Percentiles rank a stretch among this genome's conserved stretches.
Evolutionary conservation across 2,113 vertebrate species (phyloP).

Genomic region (Oryzias melastigma): DNA sequence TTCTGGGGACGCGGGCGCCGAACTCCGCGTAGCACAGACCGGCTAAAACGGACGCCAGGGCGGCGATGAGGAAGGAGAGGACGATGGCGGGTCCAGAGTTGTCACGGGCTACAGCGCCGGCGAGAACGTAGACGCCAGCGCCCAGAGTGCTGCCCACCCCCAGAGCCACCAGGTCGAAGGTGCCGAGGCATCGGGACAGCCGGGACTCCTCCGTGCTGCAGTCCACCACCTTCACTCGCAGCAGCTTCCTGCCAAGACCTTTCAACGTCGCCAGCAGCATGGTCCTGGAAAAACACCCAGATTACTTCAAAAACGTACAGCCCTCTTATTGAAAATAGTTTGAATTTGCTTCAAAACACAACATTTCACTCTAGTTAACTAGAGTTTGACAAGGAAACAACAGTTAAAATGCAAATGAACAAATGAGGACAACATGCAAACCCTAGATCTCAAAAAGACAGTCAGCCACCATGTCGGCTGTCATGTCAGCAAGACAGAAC

Average conservation of each 20-base stretch:
- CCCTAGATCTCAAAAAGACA: neutral
- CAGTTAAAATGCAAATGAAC: too few species aligned
- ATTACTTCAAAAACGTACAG: too few species aligned
- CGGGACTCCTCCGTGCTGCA: constrained; percentile 81
- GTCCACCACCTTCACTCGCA: constrained; percentile 91
- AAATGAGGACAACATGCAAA: too few species aligned
- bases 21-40: constrained; percentile 96
- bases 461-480: neutral
- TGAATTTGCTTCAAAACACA: constrained; percentile 17
- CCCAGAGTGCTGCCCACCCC: constrained; percentile 95
- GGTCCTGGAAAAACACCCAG: too few species aligned
- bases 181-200: constrained; percentile 89
- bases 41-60: constrained; percentile 89
- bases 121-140: constrained; percentile 92
- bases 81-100: constrained; percentile 89
- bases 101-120: constrained; percentile 88
- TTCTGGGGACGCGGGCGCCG: constrained; percentile 91
- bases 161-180: constrained; percentile 91
- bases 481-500: neutral
- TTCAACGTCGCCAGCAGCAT: constrained; percentile 80
- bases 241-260: constrained; percentile 82
- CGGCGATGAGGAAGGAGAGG: constrained; percentile 91
- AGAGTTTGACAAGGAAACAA: too few species aligned
- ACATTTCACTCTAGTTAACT: too few species aligned
- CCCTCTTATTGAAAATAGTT: neutral